These are phyloP conservation scores for Anoplophora glabripennis DNA, from an alignment of 1,140 invertebrate species.

Conservation along the genomic window DNA sequence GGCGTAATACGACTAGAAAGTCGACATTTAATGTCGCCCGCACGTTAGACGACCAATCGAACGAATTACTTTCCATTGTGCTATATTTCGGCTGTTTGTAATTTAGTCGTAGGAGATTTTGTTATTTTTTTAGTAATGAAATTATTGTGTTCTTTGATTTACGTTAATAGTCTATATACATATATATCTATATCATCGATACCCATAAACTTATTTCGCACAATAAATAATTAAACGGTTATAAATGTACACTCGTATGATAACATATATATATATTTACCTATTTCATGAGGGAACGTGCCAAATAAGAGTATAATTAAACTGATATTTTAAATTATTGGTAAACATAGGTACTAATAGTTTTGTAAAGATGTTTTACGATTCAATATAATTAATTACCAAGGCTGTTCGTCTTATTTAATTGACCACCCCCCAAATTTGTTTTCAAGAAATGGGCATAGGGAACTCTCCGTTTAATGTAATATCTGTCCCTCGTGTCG, in stretches of 20 bases:
- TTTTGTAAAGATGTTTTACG: slow-evolving; percentile 28
- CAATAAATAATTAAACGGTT: slow-evolving; percentile 3
- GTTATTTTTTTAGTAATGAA: too few relatives aligned
- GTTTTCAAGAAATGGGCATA: too few relatives aligned
- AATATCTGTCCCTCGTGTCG: too few relatives aligned
- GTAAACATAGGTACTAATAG: slow-evolving; percentile 26
- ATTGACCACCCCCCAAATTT: too few relatives aligned
- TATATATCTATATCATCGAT: background rate
- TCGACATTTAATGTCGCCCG: too few relatives aligned
- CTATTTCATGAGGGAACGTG: slow-evolving; percentile 1
- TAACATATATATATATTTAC: slow-evolving; percentile 6
- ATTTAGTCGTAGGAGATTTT: background rate
- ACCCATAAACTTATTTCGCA: background rate
- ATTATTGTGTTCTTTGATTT: too few relatives aligned
- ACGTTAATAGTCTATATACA: background rate
- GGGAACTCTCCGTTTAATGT: too few relatives aligned
- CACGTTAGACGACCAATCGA: background rate
- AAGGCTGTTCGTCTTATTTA: too few relatives aligned
- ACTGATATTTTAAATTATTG: slow-evolving; percentile 32
- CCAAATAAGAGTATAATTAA: slow-evolving; percentile 17
- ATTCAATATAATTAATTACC: slow-evolving; percentile 3
- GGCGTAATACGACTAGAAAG: too few relatives aligned
- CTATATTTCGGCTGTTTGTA: slow-evolving; percentile 16
- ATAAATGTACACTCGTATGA: slow-evolving; percentile 1
- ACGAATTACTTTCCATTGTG: slow-evolving; percentile 9